A percentile compares a stretch with the other conserved stretches of the same genome.
phyloP scores from a whole-genome alignment of 2,888 invertebrate genomes.

The Cyrtodaria siliqua region DNA sequence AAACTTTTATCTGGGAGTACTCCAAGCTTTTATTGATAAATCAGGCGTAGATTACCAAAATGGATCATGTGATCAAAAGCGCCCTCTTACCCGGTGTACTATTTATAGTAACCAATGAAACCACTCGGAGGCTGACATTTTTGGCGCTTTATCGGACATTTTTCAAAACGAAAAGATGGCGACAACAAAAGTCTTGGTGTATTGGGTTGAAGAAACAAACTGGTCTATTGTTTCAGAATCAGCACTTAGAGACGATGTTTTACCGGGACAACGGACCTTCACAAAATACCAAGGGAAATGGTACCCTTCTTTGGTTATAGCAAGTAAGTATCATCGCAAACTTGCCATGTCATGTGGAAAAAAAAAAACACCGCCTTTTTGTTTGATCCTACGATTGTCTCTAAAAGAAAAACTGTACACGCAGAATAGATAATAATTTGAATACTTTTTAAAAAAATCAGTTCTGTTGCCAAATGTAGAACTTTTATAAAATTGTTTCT shows the following conservation, averaged over 20 bases:
- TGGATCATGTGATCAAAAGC: too few species aligned
- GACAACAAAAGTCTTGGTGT: constrained; percentile 21
- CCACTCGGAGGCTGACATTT: not conserved
- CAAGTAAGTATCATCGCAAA: constrained; percentile 21
- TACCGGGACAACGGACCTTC: too few species aligned
- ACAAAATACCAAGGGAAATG: too few species aligned
- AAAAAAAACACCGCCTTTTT: constrained; percentile 20
- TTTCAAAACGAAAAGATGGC: too few species aligned
- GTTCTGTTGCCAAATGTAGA: too few species aligned
- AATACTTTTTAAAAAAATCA: too few species aligned
- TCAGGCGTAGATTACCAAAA: too few species aligned
- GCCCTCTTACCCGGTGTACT: constrained; percentile 23
- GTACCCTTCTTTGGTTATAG: too few species aligned
- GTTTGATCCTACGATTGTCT: constrained; percentile 14
- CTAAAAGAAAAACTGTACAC: not conserved
- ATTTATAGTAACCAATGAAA: constrained; percentile 16
- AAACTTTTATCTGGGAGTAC: too few species aligned
- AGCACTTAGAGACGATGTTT: constrained; percentile 27
- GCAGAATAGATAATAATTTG: too few species aligned
- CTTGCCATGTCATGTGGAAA: constrained; percentile 17
- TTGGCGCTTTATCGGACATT: not conserved
- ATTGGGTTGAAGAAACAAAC: constrained; percentile 26
- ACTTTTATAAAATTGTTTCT: too few species aligned
- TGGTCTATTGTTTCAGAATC: constrained; percentile 24
- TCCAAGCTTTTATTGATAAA: too few species aligned